Evolutionary conservation across 2,888 invertebrate genomes (phyloP).

Genomic region (Panzeria rudis): DNA sequence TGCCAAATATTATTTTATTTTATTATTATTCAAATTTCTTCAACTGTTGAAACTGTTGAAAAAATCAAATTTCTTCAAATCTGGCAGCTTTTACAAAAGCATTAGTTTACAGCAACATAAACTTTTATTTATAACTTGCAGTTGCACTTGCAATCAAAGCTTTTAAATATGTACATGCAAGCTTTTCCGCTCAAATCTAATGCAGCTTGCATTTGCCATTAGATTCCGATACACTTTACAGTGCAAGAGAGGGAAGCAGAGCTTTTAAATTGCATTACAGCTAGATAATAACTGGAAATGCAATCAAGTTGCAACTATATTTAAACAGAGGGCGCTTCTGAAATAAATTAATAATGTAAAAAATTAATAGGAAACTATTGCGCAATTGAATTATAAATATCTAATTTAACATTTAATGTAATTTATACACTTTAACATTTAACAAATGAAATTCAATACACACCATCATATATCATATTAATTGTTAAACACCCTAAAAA

Average conservation of each 20-base stretch:
- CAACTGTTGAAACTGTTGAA: no score
- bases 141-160: constrained; percentile 32
- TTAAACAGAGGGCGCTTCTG: constrained; percentile 33
- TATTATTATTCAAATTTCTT: no score
- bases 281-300: constrained; percentile 39
- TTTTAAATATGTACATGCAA: constrained; percentile 10
- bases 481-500: constrained; percentile 34
- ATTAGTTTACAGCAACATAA: neutral
- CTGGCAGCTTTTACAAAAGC: constrained; percentile 13
- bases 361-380: constrained; percentile 3
- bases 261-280: constrained; percentile 26
- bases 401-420: neutral
- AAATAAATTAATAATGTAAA: neutral
- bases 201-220: constrained; percentile 49
- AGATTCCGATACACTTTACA: constrained; percentile 44
- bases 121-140: constrained; percentile 34
- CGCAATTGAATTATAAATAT: neutral
- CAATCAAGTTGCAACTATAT: constrained; percentile 15
- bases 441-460: constrained; percentile 23
- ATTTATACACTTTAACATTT: neutral
- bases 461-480: constrained; percentile 15
- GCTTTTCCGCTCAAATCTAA: constrained; percentile 55
- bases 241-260: constrained; percentile 22
- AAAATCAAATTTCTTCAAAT: constrained; percentile 10
- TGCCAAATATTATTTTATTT: no score